A percentile compares a stretch with the other conserved stretches of the same genome.
Conservation (phyloP, 2,113 vertebrate species). For the Microcebus griseorufus region DNA sequence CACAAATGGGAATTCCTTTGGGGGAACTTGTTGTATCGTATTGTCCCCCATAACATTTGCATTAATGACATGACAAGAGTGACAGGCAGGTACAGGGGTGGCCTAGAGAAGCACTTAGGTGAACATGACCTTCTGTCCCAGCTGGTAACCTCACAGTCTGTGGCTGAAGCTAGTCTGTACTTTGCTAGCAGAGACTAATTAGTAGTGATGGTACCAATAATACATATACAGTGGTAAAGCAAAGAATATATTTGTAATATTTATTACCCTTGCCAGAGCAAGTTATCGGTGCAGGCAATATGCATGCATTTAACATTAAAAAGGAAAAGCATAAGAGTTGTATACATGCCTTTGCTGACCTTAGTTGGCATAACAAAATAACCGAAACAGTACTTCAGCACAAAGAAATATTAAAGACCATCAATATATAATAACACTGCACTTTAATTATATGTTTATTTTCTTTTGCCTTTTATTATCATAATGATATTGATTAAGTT, state of each 20-base stretch:
- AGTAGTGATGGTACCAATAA: not conserved
- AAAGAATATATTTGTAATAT: not conserved
- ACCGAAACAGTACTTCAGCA: not conserved
- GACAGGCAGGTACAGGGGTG: not conserved
- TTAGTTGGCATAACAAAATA: not conserved
- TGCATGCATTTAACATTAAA: not conserved
- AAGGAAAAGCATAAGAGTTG: not conserved
- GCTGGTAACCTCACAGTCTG: not conserved
- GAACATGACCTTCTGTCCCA: not conserved
- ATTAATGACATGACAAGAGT: not conserved
- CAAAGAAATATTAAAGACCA: not conserved
- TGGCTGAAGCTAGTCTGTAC: not conserved
- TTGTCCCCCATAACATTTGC: conserved; percentile 15
- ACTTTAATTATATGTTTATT: not conserved
- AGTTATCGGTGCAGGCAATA: not conserved
- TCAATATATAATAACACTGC: not conserved
- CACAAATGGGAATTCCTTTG: not conserved
- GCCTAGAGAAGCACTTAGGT: not conserved
- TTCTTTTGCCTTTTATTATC: not conserved
- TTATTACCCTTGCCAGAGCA: not conserved
- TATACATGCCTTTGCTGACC: not conserved
- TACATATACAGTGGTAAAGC: not conserved
- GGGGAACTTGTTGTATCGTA: conserved; percentile 39
- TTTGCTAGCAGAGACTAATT: not conserved
- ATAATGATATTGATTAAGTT: not conserved